phyloP scores from a whole-genome alignment of 1,140 invertebrate species.

The Melitaea cinxia region DNA sequence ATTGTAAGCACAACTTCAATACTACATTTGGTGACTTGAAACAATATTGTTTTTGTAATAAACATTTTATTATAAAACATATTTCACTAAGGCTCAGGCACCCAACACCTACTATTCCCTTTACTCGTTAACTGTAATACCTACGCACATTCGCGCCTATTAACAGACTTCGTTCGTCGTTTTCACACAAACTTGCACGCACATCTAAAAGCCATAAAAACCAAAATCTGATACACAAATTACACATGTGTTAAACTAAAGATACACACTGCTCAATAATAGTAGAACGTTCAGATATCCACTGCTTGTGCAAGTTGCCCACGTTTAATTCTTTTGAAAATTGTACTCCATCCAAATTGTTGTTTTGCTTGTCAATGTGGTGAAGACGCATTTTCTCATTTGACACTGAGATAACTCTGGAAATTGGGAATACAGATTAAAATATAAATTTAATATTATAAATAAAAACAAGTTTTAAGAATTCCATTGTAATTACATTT shows the following conservation, averaged over 20 bases:
- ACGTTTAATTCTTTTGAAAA: slow-evolving; percentile 61
- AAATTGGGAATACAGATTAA: slow-evolving; percentile 20
- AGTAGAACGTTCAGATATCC: slow-evolving; percentile 70
- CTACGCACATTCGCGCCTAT: too few relatives aligned
- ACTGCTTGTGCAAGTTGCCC: slow-evolving; percentile 73
- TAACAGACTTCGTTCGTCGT: too few relatives aligned
- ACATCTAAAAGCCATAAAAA: too few relatives aligned
- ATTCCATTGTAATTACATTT: too few relatives aligned
- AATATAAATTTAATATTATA: background rate
- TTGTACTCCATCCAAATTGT: slow-evolving; percentile 51
- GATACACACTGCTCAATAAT: slow-evolving; percentile 76
- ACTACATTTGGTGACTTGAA: background rate
- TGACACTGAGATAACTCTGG: slow-evolving; percentile 83
- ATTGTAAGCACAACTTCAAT: background rate
- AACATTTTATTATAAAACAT: too few relatives aligned
- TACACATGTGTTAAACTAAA: background rate
- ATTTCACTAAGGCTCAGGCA: too few relatives aligned
- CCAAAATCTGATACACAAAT: background rate
- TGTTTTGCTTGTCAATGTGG: slow-evolving; percentile 59
- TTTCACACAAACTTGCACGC: too few relatives aligned
- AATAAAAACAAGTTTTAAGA: background rate
- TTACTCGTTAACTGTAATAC: too few relatives aligned
- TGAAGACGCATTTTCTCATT: slow-evolving; percentile 78
- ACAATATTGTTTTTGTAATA: too few relatives aligned
- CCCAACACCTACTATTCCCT: too few relatives aligned